Conservation (phyloP, 2,888 invertebrate genomes). For the Selenia dentaria region DNA sequence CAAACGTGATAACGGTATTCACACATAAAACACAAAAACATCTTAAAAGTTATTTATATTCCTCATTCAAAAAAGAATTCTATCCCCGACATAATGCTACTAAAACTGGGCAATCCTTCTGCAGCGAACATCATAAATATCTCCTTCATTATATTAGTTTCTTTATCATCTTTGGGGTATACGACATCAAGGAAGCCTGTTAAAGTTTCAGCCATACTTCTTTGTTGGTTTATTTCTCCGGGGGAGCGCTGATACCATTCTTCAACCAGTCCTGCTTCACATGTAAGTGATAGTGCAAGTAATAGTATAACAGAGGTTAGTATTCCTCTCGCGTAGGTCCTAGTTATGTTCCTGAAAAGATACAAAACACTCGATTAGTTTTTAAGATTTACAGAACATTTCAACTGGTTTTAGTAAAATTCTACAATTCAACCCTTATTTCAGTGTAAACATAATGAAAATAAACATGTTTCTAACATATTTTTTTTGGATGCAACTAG, state of each 20-base stretch:
- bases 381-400: too few species aligned
- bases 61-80: conserved; percentile 39
- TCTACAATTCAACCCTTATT: too few species aligned
- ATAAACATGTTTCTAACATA: too few species aligned
- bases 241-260: conserved; percentile 25
- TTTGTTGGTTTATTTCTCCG: conserved; percentile 36
- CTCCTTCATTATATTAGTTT: conserved; percentile 61
- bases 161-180: conserved; percentile 67
- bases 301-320: conserved; percentile 27
- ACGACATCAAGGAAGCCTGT: conserved; percentile 59
- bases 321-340: conserved; percentile 34
- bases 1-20: too few species aligned
- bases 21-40: too few species aligned
- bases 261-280: conserved; percentile 39
- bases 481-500: too few species aligned
- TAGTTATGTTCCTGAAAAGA: conserved; percentile 43
- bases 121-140: conserved; percentile 62
- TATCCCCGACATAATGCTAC: conserved; percentile 33
- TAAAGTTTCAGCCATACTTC: conserved; percentile 60
- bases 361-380: not conserved
- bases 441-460: too few species aligned
- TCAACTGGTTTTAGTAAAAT: too few species aligned
- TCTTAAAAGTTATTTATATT: too few species aligned
- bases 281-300: conserved; percentile 27
- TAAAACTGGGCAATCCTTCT: conserved; percentile 36